Percentiles rank a stretch among this genome's conserved stretches.
Evolutionary conservation across 2,797 vertebrate species (phyloP).

Genomic region (Chaetodon trifasciatus): DNA sequence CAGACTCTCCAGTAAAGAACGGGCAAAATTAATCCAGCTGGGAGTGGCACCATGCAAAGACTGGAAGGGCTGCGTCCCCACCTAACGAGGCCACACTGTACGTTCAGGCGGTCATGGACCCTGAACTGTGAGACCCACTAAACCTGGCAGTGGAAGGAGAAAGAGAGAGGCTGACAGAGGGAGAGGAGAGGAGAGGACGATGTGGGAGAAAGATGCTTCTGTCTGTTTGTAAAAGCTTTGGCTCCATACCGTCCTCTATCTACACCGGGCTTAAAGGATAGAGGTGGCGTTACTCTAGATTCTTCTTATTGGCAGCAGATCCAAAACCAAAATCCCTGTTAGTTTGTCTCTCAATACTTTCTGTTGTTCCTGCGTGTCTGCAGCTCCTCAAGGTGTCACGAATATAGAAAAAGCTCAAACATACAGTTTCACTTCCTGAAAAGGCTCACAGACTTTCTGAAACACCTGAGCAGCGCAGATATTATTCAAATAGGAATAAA

Average conservation of each 20-base stretch:
- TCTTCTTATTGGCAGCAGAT: background rate
- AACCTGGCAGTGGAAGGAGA: conserved; percentile 41
- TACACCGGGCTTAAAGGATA: background rate
- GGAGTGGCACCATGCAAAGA: conserved; percentile 80
- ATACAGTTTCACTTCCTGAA: no score
- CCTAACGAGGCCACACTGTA: conserved; percentile 58
- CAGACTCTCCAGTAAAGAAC: conserved; percentile 72
- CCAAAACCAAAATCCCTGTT: background rate
- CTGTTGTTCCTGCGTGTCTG: no score
- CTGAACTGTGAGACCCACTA: conserved; percentile 55
- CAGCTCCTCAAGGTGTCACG: no score
- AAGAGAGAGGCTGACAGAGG: conserved; percentile 5
- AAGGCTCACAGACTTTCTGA: no score
- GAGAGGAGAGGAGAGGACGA: background rate
- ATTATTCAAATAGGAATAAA: no score
- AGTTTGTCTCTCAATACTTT: background rate
- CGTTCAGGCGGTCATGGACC: conserved; percentile 61
- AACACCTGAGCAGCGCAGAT: no score
- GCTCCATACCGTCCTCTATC: no score
- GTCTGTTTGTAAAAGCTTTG: no score
- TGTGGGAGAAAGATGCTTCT: background rate
- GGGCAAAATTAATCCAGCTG: conserved; percentile 74
- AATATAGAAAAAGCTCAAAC: no score
- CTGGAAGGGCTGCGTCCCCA: conserved; percentile 80
- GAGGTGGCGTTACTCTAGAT: background rate